These are phyloP conservation scores for Epizoanthus rinbou DNA, from an alignment of 92 coral and sea anemone genomes.

Conservation along the genomic window DNA sequence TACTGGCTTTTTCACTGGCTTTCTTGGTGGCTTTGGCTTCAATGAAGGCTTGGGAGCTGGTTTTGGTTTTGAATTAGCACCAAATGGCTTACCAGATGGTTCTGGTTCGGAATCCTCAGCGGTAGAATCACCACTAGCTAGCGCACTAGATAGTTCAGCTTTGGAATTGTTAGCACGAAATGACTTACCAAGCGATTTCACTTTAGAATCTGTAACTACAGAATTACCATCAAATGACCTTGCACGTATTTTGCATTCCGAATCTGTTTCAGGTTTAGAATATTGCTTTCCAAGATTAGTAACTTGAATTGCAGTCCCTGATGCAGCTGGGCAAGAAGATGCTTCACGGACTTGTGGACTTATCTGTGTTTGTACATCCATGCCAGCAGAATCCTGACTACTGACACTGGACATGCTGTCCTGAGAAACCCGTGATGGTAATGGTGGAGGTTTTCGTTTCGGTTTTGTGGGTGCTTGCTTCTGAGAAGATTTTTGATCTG, in stretches of 20 bases:
- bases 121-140: not conserved
- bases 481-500: conserved; percentile 12
- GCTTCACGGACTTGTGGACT: not conserved
- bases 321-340: not conserved
- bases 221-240: no score
- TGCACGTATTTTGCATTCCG: no score
- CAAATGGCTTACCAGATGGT: conserved; percentile 6
- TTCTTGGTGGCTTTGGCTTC: conserved; percentile 73
- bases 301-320: not conserved
- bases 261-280: no score
- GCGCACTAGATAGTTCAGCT: not conserved
- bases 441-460: conserved; percentile 33
- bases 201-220: no score
- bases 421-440: conserved; percentile 29
- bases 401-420: conserved; percentile 31
- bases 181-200: no score
- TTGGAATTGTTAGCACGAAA: not conserved
- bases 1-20: conserved; percentile 59
- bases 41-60: conserved; percentile 57
- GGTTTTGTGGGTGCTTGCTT: conserved; percentile 36
- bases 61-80: conserved; percentile 19
- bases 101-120: not conserved
- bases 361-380: conserved; percentile 27
- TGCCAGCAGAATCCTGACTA: conserved; percentile 35
- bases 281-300: no score